Conservation (phyloP, 1,140 invertebrate species). For the Tribolium castaneum region DNA sequence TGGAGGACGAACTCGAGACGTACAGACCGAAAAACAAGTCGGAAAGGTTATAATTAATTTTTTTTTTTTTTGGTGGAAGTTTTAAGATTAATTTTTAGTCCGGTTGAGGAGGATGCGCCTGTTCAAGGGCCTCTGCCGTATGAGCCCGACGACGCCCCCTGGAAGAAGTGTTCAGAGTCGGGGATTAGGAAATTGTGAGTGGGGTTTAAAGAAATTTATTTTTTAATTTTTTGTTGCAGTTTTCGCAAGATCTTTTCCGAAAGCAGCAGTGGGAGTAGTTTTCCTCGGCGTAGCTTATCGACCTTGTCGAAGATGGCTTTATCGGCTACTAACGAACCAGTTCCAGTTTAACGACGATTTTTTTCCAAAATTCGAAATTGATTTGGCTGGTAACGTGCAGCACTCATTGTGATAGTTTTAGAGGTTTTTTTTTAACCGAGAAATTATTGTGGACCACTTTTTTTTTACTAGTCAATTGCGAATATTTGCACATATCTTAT, state of each 20-base stretch:
- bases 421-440: neutral
- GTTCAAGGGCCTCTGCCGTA: constrained; percentile 96
- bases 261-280: constrained; percentile 69
- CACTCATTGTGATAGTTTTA: constrained; percentile 38
- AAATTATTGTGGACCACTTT: neutral
- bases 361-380: constrained; percentile 30
- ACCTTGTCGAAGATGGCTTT: constrained; percentile 79
- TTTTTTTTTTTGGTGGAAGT: constrained; percentile 32
- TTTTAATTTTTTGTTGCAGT: constrained; percentile 63
- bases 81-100: constrained; percentile 58
- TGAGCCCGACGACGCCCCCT: constrained; percentile 95
- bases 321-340: constrained; percentile 67
- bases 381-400: constrained; percentile 42
- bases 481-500: neutral
- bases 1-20: constrained; percentile 87
- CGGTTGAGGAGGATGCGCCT: constrained; percentile 81
- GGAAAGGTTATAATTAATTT: constrained; percentile 47
- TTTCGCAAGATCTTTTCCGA: constrained; percentile 79
- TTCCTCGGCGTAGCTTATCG: constrained; percentile 77
- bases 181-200: constrained; percentile 95
- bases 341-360: constrained; percentile 57
- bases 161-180: constrained; percentile 84
- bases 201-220: constrained; percentile 56
- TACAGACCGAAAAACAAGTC: constrained; percentile 71
- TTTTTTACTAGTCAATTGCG: neutral